Percentiles rank a stretch among this genome's conserved stretches.
Conservation (phyloP, 2,888 invertebrate species). For the Drosophila falleni region DNA sequence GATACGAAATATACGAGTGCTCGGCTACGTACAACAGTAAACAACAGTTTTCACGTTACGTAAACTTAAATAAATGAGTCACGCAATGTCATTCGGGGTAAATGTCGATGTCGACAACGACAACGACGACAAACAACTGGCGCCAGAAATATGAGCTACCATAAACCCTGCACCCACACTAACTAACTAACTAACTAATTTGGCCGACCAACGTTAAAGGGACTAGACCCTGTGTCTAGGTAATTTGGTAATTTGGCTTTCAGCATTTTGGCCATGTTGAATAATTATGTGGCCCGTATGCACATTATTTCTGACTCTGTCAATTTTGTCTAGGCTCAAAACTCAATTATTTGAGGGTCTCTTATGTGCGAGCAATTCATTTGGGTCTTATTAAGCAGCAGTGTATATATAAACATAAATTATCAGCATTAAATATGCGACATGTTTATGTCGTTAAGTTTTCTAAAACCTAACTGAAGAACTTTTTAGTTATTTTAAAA, state of each 20-base stretch:
- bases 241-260: slow-evolving; percentile 46
- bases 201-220: slow-evolving; percentile 13
- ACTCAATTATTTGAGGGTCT: slow-evolving; percentile 57
- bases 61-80: slow-evolving; percentile 77
- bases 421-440: not conserved
- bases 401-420: not conserved
- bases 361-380: not conserved
- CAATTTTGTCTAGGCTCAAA: slow-evolving; percentile 26
- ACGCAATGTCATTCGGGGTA: slow-evolving; percentile 78
- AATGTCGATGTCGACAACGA: slow-evolving; percentile 50
- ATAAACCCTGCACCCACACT: slow-evolving; percentile 32
- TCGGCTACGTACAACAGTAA: slow-evolving; percentile 40
- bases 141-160: slow-evolving; percentile 66
- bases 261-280: slow-evolving; percentile 22
- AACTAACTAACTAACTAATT: slow-evolving; percentile 21
- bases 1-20: slow-evolving; percentile 38
- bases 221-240: slow-evolving; percentile 57
- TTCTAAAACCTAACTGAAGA: not conserved
- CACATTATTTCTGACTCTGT: slow-evolving; percentile 18
- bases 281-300: slow-evolving; percentile 26
- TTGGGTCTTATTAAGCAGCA: slow-evolving; percentile 10
- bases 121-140: slow-evolving; percentile 54
- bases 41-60: slow-evolving; percentile 60
- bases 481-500: not conserved
- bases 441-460: not conserved